Evolutionary conservation across 2,797 vertebrate genomes (phyloP).

Genomic region (Acrossocheilus fasciatus): DNA sequence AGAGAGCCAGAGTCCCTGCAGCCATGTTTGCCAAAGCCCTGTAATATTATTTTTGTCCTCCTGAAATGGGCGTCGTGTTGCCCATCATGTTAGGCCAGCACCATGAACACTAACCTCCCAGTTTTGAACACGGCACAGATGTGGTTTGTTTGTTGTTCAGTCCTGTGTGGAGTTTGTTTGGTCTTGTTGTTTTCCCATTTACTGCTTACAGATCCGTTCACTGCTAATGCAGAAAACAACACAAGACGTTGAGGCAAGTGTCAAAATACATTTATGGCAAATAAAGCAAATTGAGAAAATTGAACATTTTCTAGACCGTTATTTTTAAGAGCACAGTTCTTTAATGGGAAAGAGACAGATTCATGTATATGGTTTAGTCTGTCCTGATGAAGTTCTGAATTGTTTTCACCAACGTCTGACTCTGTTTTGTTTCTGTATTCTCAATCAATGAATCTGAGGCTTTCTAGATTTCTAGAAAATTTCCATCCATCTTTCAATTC

Average conservation of each 20-base stretch:
- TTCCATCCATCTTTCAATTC: background rate
- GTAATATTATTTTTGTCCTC: slow-evolving; percentile 50
- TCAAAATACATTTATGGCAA: background rate
- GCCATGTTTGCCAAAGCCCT: slow-evolving; percentile 45
- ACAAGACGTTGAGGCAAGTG: background rate
- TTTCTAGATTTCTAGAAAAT: background rate
- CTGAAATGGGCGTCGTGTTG: slow-evolving; percentile 35
- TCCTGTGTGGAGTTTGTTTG: slow-evolving; percentile 14
- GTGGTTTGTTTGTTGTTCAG: slow-evolving; percentile 25
- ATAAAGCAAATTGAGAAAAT: background rate
- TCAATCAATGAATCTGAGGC: background rate
- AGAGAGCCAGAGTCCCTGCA: slow-evolving; percentile 32
- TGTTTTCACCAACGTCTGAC: background rate
- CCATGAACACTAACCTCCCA: slow-evolving; percentile 4
- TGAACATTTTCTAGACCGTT: background rate
- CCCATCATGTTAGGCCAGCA: slow-evolving; percentile 39
- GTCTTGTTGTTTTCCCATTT: slow-evolving; percentile 8
- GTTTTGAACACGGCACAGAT: slow-evolving; percentile 1
- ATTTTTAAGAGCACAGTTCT: background rate
- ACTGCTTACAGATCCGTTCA: background rate
- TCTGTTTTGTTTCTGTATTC: background rate
- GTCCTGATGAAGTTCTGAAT: background rate
- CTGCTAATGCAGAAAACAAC: background rate
- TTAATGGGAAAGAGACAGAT: background rate
- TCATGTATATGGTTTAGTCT: background rate